phyloP scores from a whole-genome alignment of 2,113 vertebrate genomes.

The Micronycteris hirsuta region DNA sequence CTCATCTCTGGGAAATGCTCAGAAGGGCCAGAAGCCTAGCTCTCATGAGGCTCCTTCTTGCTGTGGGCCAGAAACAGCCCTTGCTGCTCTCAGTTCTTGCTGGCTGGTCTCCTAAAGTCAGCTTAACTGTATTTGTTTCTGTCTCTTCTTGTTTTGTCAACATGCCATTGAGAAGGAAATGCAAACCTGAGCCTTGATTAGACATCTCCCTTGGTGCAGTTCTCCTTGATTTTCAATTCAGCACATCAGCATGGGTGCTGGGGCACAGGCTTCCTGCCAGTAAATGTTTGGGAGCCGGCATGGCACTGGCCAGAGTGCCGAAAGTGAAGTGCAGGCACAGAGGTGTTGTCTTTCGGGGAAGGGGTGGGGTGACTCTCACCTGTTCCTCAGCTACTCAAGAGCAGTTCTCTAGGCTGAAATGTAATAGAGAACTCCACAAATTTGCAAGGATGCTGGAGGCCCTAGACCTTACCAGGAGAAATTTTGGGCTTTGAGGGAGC shows the following conservation, averaged over 20 bases:
- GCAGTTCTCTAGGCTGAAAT: neutral
- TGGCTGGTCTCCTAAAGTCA: neutral
- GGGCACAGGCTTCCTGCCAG: neutral
- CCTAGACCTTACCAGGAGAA: neutral
- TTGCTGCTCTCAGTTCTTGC: neutral
- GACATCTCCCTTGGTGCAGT: neutral
- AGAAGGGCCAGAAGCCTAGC: neutral
- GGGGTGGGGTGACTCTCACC: neutral
- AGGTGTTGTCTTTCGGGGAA: neutral
- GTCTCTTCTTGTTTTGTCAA: conserved; percentile 65
- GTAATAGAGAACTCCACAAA: neutral
- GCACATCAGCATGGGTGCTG: fast-evolving
- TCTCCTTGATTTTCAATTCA: conserved; percentile 51
- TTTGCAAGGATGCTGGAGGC: neutral
- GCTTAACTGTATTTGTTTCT: conserved; percentile 43
- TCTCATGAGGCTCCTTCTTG: neutral
- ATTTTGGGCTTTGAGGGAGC: neutral
- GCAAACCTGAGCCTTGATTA: conserved; percentile 62
- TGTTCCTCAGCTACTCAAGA: neutral
- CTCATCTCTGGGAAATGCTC: neutral
- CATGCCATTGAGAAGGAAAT: conserved; percentile 46
- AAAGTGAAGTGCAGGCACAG: neutral
- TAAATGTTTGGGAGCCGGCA: neutral
- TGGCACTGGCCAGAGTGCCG: neutral
- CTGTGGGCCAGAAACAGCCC: neutral